Conservation (phyloP, 2,888 invertebrate species). For the Eurytoma californica region DNA sequence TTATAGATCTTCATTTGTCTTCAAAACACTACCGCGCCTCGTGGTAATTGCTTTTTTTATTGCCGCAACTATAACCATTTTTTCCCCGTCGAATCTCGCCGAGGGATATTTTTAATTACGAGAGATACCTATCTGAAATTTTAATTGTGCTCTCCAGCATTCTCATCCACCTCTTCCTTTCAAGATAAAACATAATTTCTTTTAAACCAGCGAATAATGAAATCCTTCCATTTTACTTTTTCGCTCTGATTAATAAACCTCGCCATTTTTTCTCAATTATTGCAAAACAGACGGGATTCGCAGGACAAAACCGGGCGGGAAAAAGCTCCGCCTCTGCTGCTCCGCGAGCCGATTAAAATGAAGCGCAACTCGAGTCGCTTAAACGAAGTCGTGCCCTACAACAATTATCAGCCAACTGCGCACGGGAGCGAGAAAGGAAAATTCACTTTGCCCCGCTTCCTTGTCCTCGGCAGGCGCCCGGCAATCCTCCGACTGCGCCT, state of each 20-base stretch:
- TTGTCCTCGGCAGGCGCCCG: neutral
- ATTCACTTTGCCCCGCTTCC: neutral
- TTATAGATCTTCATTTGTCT: neutral
- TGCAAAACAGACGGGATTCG: too few relatives aligned
- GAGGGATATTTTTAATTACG: too few relatives aligned
- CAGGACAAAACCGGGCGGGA: too few relatives aligned
- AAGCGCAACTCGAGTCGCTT: neutral
- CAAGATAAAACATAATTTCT: neutral
- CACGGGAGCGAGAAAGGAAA: neutral
- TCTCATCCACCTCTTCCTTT: neutral
- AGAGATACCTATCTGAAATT: too few relatives aligned
- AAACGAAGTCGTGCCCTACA: neutral
- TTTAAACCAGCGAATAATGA: neutral
- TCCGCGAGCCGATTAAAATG: neutral
- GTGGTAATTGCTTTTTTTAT: too few relatives aligned
- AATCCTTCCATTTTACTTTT: conserved; percentile 22
- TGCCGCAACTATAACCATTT: too few relatives aligned
- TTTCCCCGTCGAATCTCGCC: too few relatives aligned
- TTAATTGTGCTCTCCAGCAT: too few relatives aligned
- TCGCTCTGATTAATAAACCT: conserved; percentile 17
- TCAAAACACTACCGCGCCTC: conserved; percentile 3
- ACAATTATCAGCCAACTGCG: conserved; percentile 8
- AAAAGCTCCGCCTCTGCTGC: neutral
- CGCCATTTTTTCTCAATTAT: neutral
- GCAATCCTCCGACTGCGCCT: neutral